Evolutionary conservation across 2,113 vertebrate species (phyloP), one percentile per base, ranked within the genome.

Genomic region (Coptodon bakossiorum): DNA sequence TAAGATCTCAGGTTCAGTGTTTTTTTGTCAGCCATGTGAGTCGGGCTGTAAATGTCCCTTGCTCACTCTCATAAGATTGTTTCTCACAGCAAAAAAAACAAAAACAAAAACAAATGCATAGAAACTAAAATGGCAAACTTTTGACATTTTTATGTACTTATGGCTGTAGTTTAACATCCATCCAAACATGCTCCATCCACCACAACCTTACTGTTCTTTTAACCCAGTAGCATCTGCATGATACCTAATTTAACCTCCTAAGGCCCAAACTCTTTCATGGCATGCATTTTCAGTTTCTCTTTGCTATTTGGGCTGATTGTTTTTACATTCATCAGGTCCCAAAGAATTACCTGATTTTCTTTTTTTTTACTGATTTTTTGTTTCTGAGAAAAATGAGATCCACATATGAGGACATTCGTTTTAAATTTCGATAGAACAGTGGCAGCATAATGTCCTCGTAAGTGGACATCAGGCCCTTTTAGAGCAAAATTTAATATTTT

Each of bases 231-330:
- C 11, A 24, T 7, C 79, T 45, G 22, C 14, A 7, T 4, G 54
- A 83, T 27, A 14, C 12, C 52, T 3, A 50, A 68, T 40, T 83
- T 6, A 61, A 17, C 2, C 57, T 61, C 57, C 57, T 17, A 61
- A 61, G 14, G 31, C 57, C 0, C 3, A 0, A 61, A 17, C 8
- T 61, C 27, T 17, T 61, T 31, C 8, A 17, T 10, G 5, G 57
- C 3, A 31, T 61, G 57, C 57, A 61, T 61, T 31, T 61, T 31
- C 14, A 17, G 10, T 61, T 61, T 61, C 2, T 61, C 27, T 61
- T 61, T 17, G 27, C 14, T 31, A 61, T 31, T 61, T 61, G 57
- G 57, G 27, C 27, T 61, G 57, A 31, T 31, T 61, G 57, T n/a
- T n/a, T n/a, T n/a, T n/a, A n/a, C n/a, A n/a, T n/a, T n/a, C n/a